Percentiles rank a stretch among this genome's conserved stretches.
Evolutionary conservation across 2,888 invertebrate species (phyloP).

Genomic region (Adelphocoris suturalis): DNA sequence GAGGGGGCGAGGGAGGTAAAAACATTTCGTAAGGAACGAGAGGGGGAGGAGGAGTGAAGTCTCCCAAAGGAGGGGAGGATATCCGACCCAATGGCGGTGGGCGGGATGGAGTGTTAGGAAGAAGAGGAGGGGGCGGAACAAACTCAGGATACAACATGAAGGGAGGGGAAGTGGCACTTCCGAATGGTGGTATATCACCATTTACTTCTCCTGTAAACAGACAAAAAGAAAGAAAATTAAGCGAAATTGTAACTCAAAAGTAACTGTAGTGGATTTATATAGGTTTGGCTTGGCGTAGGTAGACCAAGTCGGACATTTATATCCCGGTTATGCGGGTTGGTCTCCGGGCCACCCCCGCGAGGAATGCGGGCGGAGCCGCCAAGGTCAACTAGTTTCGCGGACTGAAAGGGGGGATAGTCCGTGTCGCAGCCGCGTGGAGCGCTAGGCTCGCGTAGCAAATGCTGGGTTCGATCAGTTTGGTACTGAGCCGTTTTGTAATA

Average conservation of each 20-base stretch:
- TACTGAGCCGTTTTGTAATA: too few relatives aligned
- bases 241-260: background rate
- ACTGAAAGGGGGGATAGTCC: too few relatives aligned
- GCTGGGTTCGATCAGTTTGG: too few relatives aligned
- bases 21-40: conserved; percentile 77
- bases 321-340: too few relatives aligned
- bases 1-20: conserved; percentile 76
- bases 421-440: too few relatives aligned
- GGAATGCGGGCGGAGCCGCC: too few relatives aligned
- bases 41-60: conserved; percentile 79
- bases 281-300: too few relatives aligned
- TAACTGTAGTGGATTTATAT: too few relatives aligned
- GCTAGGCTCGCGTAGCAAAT: too few relatives aligned
- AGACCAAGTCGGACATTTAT: too few relatives aligned
- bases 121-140: conserved; percentile 79
- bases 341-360: too few relatives aligned
- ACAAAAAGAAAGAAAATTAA: background rate
- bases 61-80: conserved; percentile 79
- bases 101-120: conserved; percentile 80
- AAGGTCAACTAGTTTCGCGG: too few relatives aligned
- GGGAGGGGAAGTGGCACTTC: conserved; percentile 81
- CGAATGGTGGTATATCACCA: conserved; percentile 78
- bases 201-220: conserved; percentile 69
- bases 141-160: conserved; percentile 80
- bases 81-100: conserved; percentile 79